Percentiles rank a stretch among this genome's conserved stretches.
Conservation (phyloP, 2,888 invertebrate species). For the Sclerodermus sp. region DNA sequence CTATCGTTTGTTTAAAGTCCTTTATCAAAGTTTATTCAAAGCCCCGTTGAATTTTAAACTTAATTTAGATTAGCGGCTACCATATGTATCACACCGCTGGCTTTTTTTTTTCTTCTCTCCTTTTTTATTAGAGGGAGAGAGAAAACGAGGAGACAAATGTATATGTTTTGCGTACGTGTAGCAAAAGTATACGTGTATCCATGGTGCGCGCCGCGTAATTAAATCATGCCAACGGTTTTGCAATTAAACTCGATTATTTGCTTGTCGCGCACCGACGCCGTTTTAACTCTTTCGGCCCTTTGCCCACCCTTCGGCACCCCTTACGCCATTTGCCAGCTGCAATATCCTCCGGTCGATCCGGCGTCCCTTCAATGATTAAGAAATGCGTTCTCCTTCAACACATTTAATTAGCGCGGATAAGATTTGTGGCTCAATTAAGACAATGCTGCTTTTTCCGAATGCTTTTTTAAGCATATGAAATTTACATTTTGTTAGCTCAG, state of each 20-base stretch:
- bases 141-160: neutral
- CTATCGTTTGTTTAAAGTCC: no score
- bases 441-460: no score
- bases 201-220: constrained; percentile 31
- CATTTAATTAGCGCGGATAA: constrained; percentile 12
- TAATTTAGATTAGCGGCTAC: no score
- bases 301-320: constrained; percentile 29
- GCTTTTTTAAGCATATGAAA: neutral
- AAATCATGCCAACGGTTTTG: constrained; percentile 59
- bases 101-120: neutral
- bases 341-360: constrained; percentile 17
- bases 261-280: constrained; percentile 44
- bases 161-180: neutral
- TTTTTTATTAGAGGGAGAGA: neutral
- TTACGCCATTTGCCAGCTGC: no score
- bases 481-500: neutral
- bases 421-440: constrained; percentile 9
- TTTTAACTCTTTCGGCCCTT: constrained; percentile 50
- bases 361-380: constrained; percentile 11
- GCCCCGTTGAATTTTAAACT: no score
- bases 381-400: constrained; percentile 11
- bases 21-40: no score
- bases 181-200: neutral
- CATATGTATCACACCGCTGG: neutral
- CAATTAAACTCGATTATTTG: constrained; percentile 59